Evolutionary conservation across 2,888 invertebrate species (phyloP), one percentile per base, ranked within the genome.

Genomic region (Drosophila atroscutellata): DNA sequence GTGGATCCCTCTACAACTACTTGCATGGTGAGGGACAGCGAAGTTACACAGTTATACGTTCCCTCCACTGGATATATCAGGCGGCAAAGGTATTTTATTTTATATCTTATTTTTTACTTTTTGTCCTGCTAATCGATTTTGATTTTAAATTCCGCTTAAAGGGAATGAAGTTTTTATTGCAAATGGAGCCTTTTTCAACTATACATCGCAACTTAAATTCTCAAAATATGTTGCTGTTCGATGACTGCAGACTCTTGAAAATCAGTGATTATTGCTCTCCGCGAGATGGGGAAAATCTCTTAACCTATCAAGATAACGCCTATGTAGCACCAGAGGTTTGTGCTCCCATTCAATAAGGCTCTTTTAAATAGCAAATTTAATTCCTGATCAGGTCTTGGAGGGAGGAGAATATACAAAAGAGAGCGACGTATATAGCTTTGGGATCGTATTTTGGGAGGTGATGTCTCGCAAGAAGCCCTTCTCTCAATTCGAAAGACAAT

Each of bases 321-420:
- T 61, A 61, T 51, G 37, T 30, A n/a, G 32, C 61, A 24, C 61
- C 61, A 28, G 61, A 61, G 61, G 52, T 61, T 24, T 24, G 57
- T 32, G 24, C 2, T 3, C 15, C 39, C 0, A 39, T 8, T 6
- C 6, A 18, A 28, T 34, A 3, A 26, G n/a, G n/a, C 6, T 6
- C 2, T 50, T 26, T 39, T 8, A 20, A 28, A n/a, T n/a, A 28
- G 13, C 3, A 39, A 39, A 39, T 2, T n/a, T 15, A 39, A 15
- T 15, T 18, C n/a, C 7, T 26, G 36, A n/a, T 3, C 39, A 55
- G 55, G 18, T 55, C 4, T 20, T 28, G 2, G 8, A 20, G 1
- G 1, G 6, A 36, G 9, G 0, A 15, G 4, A 32, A 3, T 34
- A 24, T 18, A 26, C 26, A 26, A 26, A 26, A 26, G 26, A 26